Base-by-base conservation (phyloP, 1,140 invertebrate species). In the Drosophila sulfurigaster region DNA sequence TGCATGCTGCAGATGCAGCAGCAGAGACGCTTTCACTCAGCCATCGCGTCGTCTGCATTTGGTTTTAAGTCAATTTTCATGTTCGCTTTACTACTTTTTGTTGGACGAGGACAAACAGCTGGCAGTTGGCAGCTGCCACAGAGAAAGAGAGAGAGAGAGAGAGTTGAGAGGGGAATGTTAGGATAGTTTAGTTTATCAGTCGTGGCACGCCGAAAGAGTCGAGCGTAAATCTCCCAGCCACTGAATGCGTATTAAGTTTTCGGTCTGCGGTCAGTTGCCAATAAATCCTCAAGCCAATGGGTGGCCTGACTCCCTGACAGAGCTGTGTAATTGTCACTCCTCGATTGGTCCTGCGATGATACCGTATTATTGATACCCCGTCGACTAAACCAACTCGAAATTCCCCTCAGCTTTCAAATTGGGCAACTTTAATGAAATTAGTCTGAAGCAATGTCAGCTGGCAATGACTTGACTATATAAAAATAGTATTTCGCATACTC, bases 221-320 rank as follows among this genome's bases (percentile, higher is more conserved):
- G 32, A 56, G 2, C 51, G 69, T 85, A 78, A 83, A 85, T 83
- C 81, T 73, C 16, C 32, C 5, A 57, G 38, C 65, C 73, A 76
- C 72, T 28, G 75, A 82, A 79, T 67, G 67, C 63, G 52, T 70
- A 78, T 80, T 73, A 60, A 78, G 69, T 68, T 78, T 65, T 48
- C 30, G 57, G 56, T 58, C 68, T 74, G 62, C 54, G 81, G 81
- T 77, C 77, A 77, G 63, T 49, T 80, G 81, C 72, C 77, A 83
- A 83, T 83, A 83, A 82, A 82, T 82, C 67, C 65, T 58, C 16
- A 65, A 58, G 71, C 32, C 80, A 48, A 52, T 68, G 80, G 67
- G 59, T 66, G 56, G 25, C 30, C 30, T 8, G 1, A 15, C 0
- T 13, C 8, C 2, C 28, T 3, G 28, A 10, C 20, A 11, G 7